Evolutionary conservation across 2,888 invertebrate species (phyloP), one percentile per base, ranked within the genome.

Genomic region (Alloscopus bannaensis): DNA sequence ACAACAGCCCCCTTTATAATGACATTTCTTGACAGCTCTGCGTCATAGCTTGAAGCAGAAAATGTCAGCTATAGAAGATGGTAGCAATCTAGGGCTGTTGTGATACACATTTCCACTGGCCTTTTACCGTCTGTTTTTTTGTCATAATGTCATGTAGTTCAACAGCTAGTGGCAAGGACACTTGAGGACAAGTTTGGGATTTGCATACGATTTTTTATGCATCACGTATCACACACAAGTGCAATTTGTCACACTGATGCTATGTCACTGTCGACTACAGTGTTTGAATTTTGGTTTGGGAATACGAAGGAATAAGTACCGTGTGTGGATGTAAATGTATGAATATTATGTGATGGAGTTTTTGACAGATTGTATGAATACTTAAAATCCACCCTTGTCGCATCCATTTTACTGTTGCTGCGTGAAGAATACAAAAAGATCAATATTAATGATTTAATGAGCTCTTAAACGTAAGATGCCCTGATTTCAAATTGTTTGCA

Each of bases 101-200:
- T 26, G 55, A n/a, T 55, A 55, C 11, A 24, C 55, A 22, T 55
- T 22, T 55, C 18, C 18, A 55, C 3, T 11, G 11, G 3, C 8
- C 55, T 16, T 55, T 47, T 47, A n/a, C 6, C n/a, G n/a, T 47
- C 3, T 13, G 11, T 18, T 4, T 6, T 3, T 6, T 47, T n/a
- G 6, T 47, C 6, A 47, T n/a, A 47, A 47, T n/a, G 13, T 47
- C 47, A 4, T 47, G 28, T n/a, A 55, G 64, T 42, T 50, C 40
- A 64, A n/a, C n/a, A n/a, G n/a, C n/a, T n/a, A 72, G 72, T 62
- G 64, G 64, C 64, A 62, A 47, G 45, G 28, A 22, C 50, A 62
- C 31, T 52, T 52, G 52, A 52, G 52, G 52, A 52, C 22, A 24
- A 6, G 20, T 47, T 47, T 47, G n/a, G 4, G 13, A 59, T 59